phyloP scores from a whole-genome alignment of 2,797 vertebrate species.

The Amblyraja radiata region DNA sequence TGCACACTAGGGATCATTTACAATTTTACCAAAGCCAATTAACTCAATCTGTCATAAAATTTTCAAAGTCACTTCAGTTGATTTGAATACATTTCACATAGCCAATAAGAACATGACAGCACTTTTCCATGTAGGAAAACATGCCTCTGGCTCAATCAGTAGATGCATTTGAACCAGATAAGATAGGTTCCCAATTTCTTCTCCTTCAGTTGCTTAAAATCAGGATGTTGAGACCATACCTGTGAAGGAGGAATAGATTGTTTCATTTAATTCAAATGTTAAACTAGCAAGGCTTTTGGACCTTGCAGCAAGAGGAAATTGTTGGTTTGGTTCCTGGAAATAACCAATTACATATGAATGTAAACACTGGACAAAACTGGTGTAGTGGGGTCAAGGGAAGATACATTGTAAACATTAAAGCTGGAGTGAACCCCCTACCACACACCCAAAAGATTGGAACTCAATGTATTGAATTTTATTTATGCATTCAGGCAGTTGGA shows the following conservation, averaged over 20 bases:
- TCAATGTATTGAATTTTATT: neutral
- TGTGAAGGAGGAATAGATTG: neutral
- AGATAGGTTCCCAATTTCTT: neutral
- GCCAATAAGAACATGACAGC: neutral
- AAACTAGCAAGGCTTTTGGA: neutral
- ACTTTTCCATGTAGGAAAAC: neutral
- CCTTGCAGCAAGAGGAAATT: neutral
- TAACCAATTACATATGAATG: neutral
- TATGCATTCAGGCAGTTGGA: neutral
- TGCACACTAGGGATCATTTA: no score
- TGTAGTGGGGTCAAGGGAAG: neutral
- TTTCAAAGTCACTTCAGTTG: neutral
- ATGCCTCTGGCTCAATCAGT: neutral
- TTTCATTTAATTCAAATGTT: neutral
- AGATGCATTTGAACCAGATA: neutral
- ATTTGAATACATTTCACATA: neutral
- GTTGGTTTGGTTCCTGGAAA: neutral
- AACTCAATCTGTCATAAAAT: neutral
- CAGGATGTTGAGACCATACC: neutral
- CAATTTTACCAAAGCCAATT: no score
- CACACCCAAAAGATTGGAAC: no score
- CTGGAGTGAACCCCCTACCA: neutral
- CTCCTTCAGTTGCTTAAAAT: neutral
- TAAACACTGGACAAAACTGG: neutral
- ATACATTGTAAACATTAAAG: neutral